Evolutionary conservation across 2,113 vertebrate genomes (phyloP).

Genomic region (Actinemys pallida): DNA sequence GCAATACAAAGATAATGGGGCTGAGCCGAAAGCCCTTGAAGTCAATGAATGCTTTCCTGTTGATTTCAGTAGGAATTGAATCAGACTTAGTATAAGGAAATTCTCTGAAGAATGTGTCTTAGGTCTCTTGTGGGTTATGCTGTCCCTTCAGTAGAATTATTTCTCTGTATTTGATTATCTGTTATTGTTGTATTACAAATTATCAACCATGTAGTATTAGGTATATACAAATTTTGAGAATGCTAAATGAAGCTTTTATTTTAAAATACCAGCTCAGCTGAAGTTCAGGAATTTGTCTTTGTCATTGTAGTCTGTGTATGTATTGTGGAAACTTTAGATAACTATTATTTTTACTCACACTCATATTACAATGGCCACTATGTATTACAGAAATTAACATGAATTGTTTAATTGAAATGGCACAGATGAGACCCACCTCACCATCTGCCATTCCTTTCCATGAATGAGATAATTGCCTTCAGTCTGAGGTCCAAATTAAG

Average conservation of each 20-base stretch:
- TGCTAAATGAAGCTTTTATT: too few relatives aligned
- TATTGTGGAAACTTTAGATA: background rate
- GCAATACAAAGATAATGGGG: background rate
- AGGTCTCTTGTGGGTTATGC: background rate
- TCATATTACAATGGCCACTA: too few relatives aligned
- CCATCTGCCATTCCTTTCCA: background rate
- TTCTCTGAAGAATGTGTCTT: background rate
- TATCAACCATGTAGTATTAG: background rate
- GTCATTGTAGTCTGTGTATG: background rate
- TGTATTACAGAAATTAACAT: background rate
- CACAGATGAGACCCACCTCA: background rate
- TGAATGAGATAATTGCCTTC: background rate
- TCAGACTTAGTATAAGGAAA: background rate
- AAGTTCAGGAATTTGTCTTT: background rate
- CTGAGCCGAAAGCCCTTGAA: background rate
- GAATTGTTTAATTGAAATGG: background rate
- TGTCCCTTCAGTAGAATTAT: background rate
- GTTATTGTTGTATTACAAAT: background rate
- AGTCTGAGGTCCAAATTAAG: background rate
- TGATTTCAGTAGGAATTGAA: background rate
- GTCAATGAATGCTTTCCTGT: background rate
- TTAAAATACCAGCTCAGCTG: too few relatives aligned
- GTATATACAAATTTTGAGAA: background rate
- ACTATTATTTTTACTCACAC: background rate
- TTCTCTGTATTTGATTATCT: background rate